Evolutionary conservation across 2,113 vertebrate species (phyloP).

Genomic region (Dinomys branickii): DNA sequence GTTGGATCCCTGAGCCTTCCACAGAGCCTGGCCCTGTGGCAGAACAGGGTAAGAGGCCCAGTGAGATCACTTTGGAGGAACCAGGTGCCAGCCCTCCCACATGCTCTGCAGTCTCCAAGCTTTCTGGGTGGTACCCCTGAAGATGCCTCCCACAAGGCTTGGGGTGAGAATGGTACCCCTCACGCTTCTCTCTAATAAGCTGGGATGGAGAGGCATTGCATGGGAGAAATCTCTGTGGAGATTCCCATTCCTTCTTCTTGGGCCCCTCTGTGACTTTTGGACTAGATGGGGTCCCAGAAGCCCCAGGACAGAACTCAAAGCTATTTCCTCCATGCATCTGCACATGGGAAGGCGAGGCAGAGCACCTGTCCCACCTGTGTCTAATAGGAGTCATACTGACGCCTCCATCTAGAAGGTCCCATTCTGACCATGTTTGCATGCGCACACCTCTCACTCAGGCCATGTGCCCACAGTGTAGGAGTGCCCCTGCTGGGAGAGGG

Average conservation of each 20-base stretch:
- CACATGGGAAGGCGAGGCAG: no score
- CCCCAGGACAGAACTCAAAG: not conserved
- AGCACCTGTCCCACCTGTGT: not conserved
- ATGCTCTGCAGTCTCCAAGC: not conserved
- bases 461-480: not conserved
- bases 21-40: not conserved
- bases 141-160: not conserved
- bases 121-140: not conserved
- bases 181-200: not conserved
- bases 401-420: not conserved
- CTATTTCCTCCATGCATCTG: not conserved
- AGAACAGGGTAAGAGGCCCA: not conserved
- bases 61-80: not conserved
- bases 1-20: not conserved
- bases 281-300: not conserved
- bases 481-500: not conserved
- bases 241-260: not conserved
- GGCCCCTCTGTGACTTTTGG: not conserved
- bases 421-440: not conserved
- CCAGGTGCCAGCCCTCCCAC: not conserved
- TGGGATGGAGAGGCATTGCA: rapidly evolving
- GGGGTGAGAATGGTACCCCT: not conserved
- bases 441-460: not conserved
- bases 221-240: not conserved
- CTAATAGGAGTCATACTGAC: not conserved